These are phyloP conservation scores for Conus canariensis DNA, from an alignment of 2,888 invertebrate species.

Conservation along the genomic window DNA sequence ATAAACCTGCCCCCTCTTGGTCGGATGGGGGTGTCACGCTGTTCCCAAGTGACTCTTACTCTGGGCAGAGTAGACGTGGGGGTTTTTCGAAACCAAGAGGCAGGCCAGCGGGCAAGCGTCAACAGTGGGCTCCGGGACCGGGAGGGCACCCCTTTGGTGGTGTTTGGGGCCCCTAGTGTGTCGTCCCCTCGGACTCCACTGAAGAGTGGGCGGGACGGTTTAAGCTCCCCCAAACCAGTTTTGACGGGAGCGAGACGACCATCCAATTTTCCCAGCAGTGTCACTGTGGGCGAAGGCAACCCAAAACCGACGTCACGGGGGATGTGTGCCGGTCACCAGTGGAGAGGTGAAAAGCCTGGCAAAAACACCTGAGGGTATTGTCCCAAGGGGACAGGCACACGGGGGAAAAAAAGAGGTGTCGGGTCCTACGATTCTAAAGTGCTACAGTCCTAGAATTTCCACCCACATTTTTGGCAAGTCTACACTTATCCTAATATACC, in stretches of 20 bases:
- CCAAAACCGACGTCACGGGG: neutral
- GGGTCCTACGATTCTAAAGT: neutral
- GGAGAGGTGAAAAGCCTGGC: too few relatives aligned
- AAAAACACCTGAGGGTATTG: neutral
- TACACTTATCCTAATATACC: neutral
- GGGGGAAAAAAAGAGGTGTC: constrained; percentile 5
- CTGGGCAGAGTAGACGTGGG: neutral
- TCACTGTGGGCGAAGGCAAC: neutral
- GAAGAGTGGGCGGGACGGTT: neutral
- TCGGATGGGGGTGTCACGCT: neutral
- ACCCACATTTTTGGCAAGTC: neutral
- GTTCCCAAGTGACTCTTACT: neutral
- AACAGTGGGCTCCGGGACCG: neutral
- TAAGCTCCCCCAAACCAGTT: neutral
- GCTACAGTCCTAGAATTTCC: neutral
- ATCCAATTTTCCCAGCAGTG: neutral
- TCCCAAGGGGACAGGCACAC: constrained; percentile 28
- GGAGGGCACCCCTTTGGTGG: neutral
- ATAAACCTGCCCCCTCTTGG: neutral
- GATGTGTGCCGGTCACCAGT: neutral
- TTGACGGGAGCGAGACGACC: neutral
- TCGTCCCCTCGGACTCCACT: neutral
- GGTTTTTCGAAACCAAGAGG: neutral
- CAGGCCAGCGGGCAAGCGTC: neutral
- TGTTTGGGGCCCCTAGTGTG: too few relatives aligned